Percentiles rank a stretch among this genome's conserved stretches.
Conservation (phyloP, 1,140 invertebrate species). For the Lutraria rhynchaena region DNA sequence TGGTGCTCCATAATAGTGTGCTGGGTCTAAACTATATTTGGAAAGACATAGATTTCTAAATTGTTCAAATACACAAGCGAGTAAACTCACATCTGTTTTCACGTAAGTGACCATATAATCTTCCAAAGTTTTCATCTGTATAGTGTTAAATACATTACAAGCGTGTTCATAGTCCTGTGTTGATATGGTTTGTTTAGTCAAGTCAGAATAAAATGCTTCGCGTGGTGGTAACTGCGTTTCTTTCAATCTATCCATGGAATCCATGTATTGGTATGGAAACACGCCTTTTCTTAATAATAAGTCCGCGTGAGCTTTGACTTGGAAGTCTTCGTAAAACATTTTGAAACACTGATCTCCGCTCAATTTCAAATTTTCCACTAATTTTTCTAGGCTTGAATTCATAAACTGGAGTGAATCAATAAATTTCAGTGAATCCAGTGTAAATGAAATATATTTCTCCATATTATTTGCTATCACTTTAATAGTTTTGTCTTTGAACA, state of each 20-base stretch:
- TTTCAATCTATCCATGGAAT: background rate
- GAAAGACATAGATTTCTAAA: conserved; percentile 6
- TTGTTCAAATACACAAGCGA: conserved; percentile 23
- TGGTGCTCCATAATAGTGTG: conserved; percentile 29
- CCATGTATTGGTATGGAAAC: conserved; percentile 33
- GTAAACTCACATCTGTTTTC: conserved; percentile 21
- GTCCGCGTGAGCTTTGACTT: background rate
- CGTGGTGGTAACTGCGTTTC: background rate
- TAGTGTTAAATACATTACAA: conserved; percentile 4
- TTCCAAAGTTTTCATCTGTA: background rate
- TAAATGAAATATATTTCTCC: conserved; percentile 75
- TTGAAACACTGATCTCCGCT: background rate
- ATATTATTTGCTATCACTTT: conserved; percentile 78
- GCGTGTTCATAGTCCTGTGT: conserved; percentile 13
- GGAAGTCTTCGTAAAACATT: background rate
- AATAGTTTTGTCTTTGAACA: conserved; percentile 71
- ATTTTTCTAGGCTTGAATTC: background rate
- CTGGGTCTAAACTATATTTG: conserved; percentile 22
- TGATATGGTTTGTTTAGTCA: conserved; percentile 23
- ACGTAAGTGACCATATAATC: conserved; percentile 10
- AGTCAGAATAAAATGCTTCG: conserved; percentile 29
- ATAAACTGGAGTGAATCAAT: conserved; percentile 11
- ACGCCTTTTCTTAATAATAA: conserved; percentile 21
- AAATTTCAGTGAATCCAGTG: conserved; percentile 40
- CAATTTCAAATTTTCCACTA: conserved; percentile 1